These are phyloP conservation scores for Urechis unicinctus DNA, from an alignment of 2,888 invertebrate species.

Conservation along the genomic window DNA sequence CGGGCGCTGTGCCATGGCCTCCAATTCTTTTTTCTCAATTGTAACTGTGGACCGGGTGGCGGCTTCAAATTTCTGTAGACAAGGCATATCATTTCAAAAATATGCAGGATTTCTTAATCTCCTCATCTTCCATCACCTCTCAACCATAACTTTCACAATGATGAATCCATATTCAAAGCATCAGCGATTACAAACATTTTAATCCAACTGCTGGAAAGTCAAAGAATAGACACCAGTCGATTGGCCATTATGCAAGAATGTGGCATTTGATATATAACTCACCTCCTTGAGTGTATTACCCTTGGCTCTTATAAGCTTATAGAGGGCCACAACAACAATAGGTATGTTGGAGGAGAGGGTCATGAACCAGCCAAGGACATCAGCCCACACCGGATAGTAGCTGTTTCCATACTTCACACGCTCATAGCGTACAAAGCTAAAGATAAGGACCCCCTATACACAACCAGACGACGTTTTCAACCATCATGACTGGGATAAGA, in stretches of 20 bases:
- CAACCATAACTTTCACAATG: no score
- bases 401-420: constrained; percentile 20
- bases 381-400: constrained; percentile 27
- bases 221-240: no score
- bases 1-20: no score
- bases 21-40: background rate
- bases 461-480: background rate
- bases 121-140: no score
- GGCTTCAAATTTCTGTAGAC: background rate
- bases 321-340: constrained; percentile 22
- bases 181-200: no score
- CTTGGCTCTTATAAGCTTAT: constrained; percentile 10
- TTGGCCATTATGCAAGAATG: no score
- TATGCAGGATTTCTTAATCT: no score
- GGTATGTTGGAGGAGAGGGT: constrained; percentile 22
- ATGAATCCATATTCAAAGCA: no score
- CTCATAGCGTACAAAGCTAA: constrained; percentile 21
- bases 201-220: no score
- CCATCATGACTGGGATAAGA: background rate
- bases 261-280: no score
- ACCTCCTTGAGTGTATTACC: constrained; percentile 14
- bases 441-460: constrained; percentile 22
- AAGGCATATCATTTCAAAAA: no score
- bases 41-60: background rate
- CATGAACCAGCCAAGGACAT: constrained; percentile 27